Base-by-base conservation (phyloP, 2,113 vertebrate genomes). In the Pleuronectes platessa region DNA sequence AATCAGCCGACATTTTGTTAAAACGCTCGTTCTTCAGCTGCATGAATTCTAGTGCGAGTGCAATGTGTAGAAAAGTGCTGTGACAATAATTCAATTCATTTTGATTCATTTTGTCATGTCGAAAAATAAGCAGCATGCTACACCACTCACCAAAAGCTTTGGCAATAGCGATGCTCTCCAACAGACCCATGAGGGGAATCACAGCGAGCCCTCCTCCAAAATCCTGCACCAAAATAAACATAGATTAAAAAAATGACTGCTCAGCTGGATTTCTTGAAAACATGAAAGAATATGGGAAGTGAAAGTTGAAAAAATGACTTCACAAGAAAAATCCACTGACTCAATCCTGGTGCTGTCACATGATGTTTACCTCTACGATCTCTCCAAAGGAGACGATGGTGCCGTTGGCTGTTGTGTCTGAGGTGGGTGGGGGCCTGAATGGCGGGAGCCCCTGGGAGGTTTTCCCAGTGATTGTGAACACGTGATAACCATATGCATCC, bases 91-190 rank as follows among this genome's bases (percentile, higher is more conserved):
- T 27, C 26, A 27, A 27, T 27, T 27, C 26, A 27, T 26, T 26
- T 26, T 26, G 26, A 26, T 26, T 26, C 26, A 26, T 27, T 27
- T 27, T 27, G 26, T 27, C 40, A 42, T 42, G 40, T 35, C 8
- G 31, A 35, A 35, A 35, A 35, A 35, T 35, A 35, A 8, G 31
- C 7, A 35, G 31, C 5, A 8, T 35, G 31, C 31, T 7, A 35
- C 31, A 27, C 31, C 13, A 60, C 93, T 51, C 92, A 99, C 98
- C 97, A 0, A 99, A 99, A 24, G 97, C 96, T 90, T 97, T 98
- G 23, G 97, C 97, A 61, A 99, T 97, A 0, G 96, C 97, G 0
- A 98, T 58, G 47, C 95, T 99, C 92, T 99, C 98, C 93, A 99
- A 76, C 55, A 99, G 86, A 1, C 97, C 98, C 95, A 99, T 94